Base-by-base conservation (phyloP, 2,113 vertebrate species). In the Actinemys pallida region DNA sequence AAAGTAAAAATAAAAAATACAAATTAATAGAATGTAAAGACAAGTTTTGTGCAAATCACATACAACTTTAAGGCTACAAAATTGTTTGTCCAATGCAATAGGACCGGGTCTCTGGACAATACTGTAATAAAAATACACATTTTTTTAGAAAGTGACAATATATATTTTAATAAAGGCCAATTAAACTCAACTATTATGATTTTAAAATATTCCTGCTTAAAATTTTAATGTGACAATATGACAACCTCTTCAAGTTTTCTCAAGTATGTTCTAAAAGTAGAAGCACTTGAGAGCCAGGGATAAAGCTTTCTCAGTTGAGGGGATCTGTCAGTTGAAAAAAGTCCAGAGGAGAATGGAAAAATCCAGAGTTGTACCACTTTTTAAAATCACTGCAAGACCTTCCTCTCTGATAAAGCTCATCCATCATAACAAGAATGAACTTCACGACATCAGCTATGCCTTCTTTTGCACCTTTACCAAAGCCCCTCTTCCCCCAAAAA, bases 401-500 rank as follows among this genome's bases (percentile, higher is more conserved):
- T 84, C 72, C 83, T 75, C 10, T 56, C 4, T 8, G 35, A 19
- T 69, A 69, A 69, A 69, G 35, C 5, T 5, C 49, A 29, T 89
- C 52, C 52, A 17, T n/a, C 27, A 69, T 0, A 80, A 56, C 49
- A 87, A 89, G 93, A 89, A 5, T 8, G 39, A 62, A 52, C 45
- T 84, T 90, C 8, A 69, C 89, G 53, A 81, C 39, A 76, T 76
- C 83, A 88, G 1, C 56, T 53, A 86, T 8, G 3, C 22, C n/a
- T 10, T 13, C 42, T 22, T 24, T 22, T 76, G 72, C 39, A 1
- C 49, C 80, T 78, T 53, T 84, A 87, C 59, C 69, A 69, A 84
- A 4, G 39, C 81, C 79, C 54, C 0, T 0, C 16, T 8, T 69
- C 35, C 14, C 62, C 35, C 81, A 79, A 59, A 47, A 57, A 89